These are phyloP conservation scores for Pterois miles DNA, from an alignment of 2,797 vertebrate species.

Conservation along the genomic window DNA sequence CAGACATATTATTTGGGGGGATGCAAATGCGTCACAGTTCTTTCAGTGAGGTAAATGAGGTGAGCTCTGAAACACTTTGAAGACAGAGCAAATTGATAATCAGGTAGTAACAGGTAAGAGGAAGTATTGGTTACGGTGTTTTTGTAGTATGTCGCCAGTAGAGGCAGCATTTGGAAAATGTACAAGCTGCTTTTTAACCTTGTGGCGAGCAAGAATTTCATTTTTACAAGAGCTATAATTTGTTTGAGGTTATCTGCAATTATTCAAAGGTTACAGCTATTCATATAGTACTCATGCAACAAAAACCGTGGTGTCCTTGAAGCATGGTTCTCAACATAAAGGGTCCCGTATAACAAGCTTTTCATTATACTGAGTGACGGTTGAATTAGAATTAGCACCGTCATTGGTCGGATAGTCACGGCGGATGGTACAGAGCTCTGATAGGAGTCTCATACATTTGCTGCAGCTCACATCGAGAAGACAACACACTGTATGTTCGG, in stretches of 20 bases:
- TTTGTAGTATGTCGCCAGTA: not conserved
- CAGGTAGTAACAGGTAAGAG: not conserved
- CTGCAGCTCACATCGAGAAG: slow-evolving; percentile 21
- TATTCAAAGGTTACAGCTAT: slow-evolving; percentile 33
- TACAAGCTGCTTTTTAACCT: not conserved
- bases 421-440: not conserved
- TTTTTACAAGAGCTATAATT: slow-evolving; percentile 25
- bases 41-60: not conserved
- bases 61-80: not conserved
- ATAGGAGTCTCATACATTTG: slow-evolving; percentile 27
- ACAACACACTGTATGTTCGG: slow-evolving; percentile 38
- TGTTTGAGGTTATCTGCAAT: slow-evolving; percentile 28
- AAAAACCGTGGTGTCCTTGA: slow-evolving; percentile 26
- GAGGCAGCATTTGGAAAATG: not conserved
- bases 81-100: not conserved
- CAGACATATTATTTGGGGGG: not conserved
- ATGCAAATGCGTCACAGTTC: not conserved
- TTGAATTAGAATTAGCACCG: slow-evolving; percentile 8
- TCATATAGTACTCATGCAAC: slow-evolving; percentile 5
- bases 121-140: not conserved
- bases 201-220: not conserved
- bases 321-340: slow-evolving; percentile 7
- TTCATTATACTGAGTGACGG: slow-evolving; percentile 27
- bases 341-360: not conserved
- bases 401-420: slow-evolving; percentile 1